Base-by-base conservation (phyloP, 2,888 invertebrate species). In the Phengaris alcon region DNA sequence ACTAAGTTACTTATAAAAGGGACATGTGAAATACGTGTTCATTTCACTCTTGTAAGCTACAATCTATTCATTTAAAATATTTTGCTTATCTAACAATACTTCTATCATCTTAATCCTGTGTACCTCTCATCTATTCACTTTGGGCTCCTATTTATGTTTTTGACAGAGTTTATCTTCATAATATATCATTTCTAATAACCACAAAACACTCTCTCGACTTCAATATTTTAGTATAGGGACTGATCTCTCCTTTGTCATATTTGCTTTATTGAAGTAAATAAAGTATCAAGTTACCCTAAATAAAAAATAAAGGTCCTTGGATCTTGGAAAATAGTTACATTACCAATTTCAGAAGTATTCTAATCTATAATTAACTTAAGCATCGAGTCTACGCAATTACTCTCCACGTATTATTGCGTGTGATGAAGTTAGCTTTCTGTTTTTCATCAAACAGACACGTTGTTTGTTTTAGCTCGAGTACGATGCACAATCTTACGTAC, bases 391-490 rank as follows among this genome's bases (percentile, higher is more conserved):
- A 64, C 64, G 64, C 35, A 64, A 64, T 64, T 64, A 64, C 64
- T 35, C 35, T 64, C 64, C 64, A 22, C 22, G 64, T 64, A 44
- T 64, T 64, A 59, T 35, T 35, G 64, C 13, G 64, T 35, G 64
- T 64, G 35, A 35, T 64, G 35, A 59, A 64, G 64, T 64, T 64
- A 35, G 44, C 44, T 64, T 64, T 64, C 64, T 64, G 64, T 64
- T 64, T 35, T 64, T 64, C 35, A 64, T 64, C 64, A 64, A 64
- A 64, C 64, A 64, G 6, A 6, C 52, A 52, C 64, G 35, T 6
- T 64, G 64, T 64, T 64, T 64, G 64, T 64, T 44, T 35, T 64
- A 64, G 64, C 64, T 64, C 35, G 64, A 64, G 64, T 64, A 64
- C 6, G 52, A 12, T 12, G 44, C 35, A 35, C 35, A 35, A 35